Evolutionary conservation across 2,888 invertebrate species (phyloP), one percentile per base, ranked within the genome.

Genomic region (Drosophila crucigera): DNA sequence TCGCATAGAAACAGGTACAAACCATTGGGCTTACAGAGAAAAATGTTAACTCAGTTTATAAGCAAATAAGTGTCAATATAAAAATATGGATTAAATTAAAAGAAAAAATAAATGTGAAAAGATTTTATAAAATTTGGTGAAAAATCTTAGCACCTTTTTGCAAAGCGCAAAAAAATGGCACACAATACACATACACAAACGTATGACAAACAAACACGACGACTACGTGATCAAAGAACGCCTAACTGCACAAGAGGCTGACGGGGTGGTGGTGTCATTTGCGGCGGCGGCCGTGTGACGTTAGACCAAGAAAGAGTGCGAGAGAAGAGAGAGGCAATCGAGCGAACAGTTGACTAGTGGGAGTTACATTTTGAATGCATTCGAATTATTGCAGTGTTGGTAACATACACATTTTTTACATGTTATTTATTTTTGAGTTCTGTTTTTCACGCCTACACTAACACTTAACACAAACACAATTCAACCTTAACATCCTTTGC

Each of bases 161-260:
- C 55, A 76, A 53, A 76, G 47, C 55, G 68, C 78, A 82, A 82
- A 73, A 68, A 78, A 68, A 73, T 82, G 54, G 53, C 68, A 82
- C 63, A 67, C 43, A 64, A 61, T 22, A 50, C 66, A 61, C 25
- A 35, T 55, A 59, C 16, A 31, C 22, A 41, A 43, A 47, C 30
- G 50, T 31, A 39, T 67, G 79, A 54, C 82, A 80, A 82, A 63
- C 70, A 73, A 68, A 68, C 72, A 31, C 63, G 69, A 65, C 82
- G 67, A 69, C 79, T 78, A 80, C 79, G 78, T 78, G 78, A 82
- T 79, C 82, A 82, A 79, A 82, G 73, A 82, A 56, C 66, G 50
- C 5, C 82, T 69, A 67, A 65, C 64, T 67, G 65, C 55, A 43
- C 53, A 53, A 65, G 67, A 62, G 63, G 33, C 33, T 41, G 10